phyloP scores from a whole-genome alignment of 1,140 invertebrate species.

The Heliconius nattereri region DNA sequence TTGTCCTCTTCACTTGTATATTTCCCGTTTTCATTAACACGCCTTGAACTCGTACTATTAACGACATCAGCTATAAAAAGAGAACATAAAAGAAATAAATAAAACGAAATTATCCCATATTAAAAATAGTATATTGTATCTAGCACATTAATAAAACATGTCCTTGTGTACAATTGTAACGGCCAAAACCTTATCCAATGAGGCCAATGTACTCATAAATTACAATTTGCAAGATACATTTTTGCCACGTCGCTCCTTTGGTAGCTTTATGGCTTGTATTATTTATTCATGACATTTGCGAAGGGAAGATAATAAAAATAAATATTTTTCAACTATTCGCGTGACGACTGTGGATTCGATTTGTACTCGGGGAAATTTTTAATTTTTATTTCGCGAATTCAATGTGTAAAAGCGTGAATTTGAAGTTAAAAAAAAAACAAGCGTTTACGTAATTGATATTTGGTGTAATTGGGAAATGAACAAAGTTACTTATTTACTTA shows the following conservation, averaged over 20 bases:
- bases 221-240: background rate
- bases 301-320: background rate
- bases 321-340: background rate
- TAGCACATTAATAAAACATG: background rate
- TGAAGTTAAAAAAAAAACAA: too few species aligned
- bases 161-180: background rate
- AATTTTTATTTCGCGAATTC: too few species aligned
- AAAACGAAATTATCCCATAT: background rate
- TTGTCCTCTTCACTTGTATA: background rate
- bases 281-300: background rate
- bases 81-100: background rate
- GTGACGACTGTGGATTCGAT: background rate
- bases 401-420: too few species aligned
- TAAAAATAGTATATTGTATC: background rate
- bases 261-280: background rate
- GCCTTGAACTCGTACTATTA: background rate
- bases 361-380: background rate
- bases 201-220: background rate
- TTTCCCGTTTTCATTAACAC: background rate
- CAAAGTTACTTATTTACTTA: too few species aligned
- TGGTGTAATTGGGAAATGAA: too few species aligned
- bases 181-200: constrained; percentile 6
- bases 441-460: too few species aligned
- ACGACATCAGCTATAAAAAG: background rate
- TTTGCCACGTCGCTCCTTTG: background rate